Conservation (phyloP, 2,797 vertebrate genomes). For the Tadarida brasiliensis region DNA sequence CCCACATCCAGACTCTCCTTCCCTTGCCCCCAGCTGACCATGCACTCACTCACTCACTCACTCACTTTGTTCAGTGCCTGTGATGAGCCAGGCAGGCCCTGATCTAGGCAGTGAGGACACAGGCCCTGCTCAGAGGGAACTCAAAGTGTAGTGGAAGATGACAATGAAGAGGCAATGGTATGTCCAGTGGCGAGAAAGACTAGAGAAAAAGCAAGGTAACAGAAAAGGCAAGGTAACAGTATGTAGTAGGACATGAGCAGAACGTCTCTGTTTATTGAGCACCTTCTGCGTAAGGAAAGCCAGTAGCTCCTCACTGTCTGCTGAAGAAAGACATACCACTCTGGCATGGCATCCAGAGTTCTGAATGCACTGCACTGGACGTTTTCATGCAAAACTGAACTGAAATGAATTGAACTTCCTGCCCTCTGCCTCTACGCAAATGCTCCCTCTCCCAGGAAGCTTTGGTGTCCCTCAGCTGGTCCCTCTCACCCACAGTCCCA, state of each 20-base stretch:
- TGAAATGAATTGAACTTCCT: not conserved
- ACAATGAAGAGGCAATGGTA: not conserved
- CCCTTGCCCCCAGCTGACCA: not conserved
- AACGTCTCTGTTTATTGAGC: not conserved
- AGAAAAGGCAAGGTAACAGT: not conserved
- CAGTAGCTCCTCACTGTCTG: constrained; percentile 4
- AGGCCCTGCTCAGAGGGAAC: not conserved
- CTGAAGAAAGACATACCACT: constrained; percentile 21
- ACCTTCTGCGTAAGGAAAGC: not conserved
- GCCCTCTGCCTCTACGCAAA: not conserved
- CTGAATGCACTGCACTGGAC: not conserved
- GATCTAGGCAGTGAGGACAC: not conserved
- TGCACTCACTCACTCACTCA: not conserved
- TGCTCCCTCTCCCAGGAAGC: not conserved
- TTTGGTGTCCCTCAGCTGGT: not conserved
- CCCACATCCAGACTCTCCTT: not conserved
- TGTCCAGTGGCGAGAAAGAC: not conserved
- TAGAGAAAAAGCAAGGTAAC: not conserved
- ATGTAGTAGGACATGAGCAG: not conserved
- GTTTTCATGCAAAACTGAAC: not conserved
- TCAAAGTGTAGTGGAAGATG: not conserved
- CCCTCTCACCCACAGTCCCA: not conserved
- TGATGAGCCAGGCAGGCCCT: not conserved
- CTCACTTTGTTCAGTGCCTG: not conserved
- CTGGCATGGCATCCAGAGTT: not conserved